Conservation (phyloP, 2,888 invertebrate species). For the Fragum fragum region DNA sequence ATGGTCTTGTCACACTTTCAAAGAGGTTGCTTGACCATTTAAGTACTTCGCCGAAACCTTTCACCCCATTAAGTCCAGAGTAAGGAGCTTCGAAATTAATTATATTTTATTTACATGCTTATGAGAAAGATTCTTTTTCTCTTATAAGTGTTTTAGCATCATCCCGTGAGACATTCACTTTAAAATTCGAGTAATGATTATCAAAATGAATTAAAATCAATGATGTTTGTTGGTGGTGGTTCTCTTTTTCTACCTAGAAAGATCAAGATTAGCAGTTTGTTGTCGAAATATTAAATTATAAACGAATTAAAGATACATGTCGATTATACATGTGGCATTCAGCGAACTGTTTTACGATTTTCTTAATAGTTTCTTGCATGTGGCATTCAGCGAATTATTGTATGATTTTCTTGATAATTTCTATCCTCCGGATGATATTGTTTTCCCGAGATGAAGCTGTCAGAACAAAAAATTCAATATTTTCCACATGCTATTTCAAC, state of each 20-base stretch:
- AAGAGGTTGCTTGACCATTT: conserved; percentile 62
- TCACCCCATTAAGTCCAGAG: conserved; percentile 7
- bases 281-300: not conserved
- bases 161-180: no score
- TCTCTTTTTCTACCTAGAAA: no score
- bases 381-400: conserved; percentile 1
- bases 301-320: not conserved
- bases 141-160: no score
- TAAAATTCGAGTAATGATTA: no score
- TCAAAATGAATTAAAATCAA: no score
- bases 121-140: no score
- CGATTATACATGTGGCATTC: not conserved
- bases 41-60: conserved; percentile 38
- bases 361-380: no score
- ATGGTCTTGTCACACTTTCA: conserved; percentile 34
- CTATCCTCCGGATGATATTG: not conserved
- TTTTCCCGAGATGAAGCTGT: not conserved
- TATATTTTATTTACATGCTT: not conserved
- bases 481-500: conserved; percentile 24
- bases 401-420: not conserved
- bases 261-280: no score
- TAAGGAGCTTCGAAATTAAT: not conserved
- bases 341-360: conserved; percentile 2
- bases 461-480: not conserved
- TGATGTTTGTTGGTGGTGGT: no score